Conservation (phyloP, 2,888 invertebrate species). For the Diogma glabrata region DNA sequence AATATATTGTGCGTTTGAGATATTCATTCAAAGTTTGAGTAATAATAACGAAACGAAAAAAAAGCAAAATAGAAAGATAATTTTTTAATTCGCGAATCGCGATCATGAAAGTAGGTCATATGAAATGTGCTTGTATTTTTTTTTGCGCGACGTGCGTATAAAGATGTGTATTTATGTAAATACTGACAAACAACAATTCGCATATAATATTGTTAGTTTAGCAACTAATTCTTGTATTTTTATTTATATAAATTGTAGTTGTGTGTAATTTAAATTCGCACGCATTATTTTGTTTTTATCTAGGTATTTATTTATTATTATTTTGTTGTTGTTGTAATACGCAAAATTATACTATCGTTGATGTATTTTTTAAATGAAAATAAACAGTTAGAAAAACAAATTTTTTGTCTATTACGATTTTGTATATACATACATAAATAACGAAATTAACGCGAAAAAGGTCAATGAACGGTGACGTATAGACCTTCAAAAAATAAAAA, state of each 20-base stretch:
- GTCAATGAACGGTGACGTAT: constrained; percentile 8
- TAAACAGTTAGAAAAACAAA: too few species aligned
- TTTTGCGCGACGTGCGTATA: constrained; percentile 9
- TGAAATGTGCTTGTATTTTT: constrained; percentile 10
- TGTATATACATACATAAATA: background rate
- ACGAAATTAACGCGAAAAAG: background rate
- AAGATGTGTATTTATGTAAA: constrained; percentile 2
- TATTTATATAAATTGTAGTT: constrained; percentile 1
- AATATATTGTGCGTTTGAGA: too few species aligned
- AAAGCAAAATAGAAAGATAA: too few species aligned
- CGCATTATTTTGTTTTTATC: constrained; percentile 6
- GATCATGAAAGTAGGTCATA: constrained; percentile 9
- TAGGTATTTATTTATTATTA: background rate
- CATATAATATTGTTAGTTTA: constrained; percentile 1
- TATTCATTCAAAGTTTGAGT: too few species aligned
- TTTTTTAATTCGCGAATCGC: background rate
- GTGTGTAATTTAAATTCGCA: constrained; percentile 4
- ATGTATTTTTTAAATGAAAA: too few species aligned
- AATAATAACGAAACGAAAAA: too few species aligned
- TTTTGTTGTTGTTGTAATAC: constrained; percentile 4
- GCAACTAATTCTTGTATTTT: too few species aligned
- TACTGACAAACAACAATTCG: background rate
- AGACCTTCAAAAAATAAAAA: constrained; percentile 3
- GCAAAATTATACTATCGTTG: constrained; percentile 7
- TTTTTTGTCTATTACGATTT: too few species aligned